phyloP scores from a whole-genome alignment of 2,888 invertebrate species.

The Leucophora obtusa region DNA sequence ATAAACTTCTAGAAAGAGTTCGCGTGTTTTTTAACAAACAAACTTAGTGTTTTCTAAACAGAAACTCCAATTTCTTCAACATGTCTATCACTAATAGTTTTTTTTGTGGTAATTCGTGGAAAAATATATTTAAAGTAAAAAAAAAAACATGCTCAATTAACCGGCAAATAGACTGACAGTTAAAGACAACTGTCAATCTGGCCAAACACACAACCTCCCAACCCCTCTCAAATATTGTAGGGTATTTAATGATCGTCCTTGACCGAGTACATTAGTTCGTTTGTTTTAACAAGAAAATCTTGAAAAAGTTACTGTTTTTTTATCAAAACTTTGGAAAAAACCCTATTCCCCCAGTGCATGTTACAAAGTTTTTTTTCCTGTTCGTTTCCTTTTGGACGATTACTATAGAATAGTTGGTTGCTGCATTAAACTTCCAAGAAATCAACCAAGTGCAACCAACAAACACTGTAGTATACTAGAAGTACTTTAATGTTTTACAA shows the following conservation, averaged over 20 bases:
- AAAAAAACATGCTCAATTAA: not conserved
- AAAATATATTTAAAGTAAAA: not conserved
- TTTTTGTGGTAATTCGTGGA: not conserved
- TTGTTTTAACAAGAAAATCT: not conserved
- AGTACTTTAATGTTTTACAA: constrained; percentile 21
- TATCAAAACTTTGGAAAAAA: not conserved
- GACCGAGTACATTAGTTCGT: constrained; percentile 15
- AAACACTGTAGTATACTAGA: constrained; percentile 23
- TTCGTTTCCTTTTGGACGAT: constrained; percentile 18
- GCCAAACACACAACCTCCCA: not conserved
- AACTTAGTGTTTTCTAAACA: not conserved
- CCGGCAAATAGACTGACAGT: constrained; percentile 27
- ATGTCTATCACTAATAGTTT: not conserved
- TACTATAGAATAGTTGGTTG: constrained; percentile 28
- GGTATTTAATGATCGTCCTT: constrained; percentile 6
- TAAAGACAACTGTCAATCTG: constrained; percentile 56
- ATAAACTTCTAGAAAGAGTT: not conserved
- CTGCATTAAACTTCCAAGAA: constrained; percentile 63
- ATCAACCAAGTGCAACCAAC: constrained; percentile 65
- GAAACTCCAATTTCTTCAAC: not conserved
- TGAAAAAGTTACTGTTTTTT: not conserved
- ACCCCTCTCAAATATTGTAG: not conserved
- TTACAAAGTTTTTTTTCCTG: constrained; percentile 7
- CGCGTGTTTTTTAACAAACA: not conserved
- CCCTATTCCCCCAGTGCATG: not conserved